phyloP scores from a whole-genome alignment of 23 tunicate species.

The Ciona savignyi region DNA sequence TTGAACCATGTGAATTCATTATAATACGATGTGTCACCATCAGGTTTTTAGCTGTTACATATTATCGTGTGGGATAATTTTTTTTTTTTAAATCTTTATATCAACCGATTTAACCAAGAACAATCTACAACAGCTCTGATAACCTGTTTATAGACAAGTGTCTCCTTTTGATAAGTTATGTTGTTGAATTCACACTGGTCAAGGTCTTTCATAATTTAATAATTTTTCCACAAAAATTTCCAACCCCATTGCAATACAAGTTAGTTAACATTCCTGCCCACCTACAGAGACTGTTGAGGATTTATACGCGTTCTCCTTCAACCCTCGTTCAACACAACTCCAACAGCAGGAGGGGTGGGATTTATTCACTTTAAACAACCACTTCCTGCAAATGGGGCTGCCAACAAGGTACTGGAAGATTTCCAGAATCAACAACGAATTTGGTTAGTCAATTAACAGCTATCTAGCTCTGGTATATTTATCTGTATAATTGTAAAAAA shows the following conservation, averaged over 20 bases:
- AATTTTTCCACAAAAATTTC: too few relatives aligned
- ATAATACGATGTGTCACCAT: too few relatives aligned
- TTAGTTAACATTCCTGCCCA: neutral
- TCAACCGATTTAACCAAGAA: too few relatives aligned
- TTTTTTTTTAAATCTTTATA: too few relatives aligned
- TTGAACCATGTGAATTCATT: too few relatives aligned
- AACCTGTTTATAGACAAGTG: neutral
- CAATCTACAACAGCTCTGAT: neutral
- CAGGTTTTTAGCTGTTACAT: too few relatives aligned
- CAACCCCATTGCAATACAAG: too few relatives aligned
- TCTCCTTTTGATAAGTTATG: neutral
- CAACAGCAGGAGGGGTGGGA: conserved; percentile 79
- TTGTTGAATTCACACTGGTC: too few relatives aligned
- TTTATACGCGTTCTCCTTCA: conserved; percentile 83
- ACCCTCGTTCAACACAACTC: conserved; percentile 54
- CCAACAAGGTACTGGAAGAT: conserved; percentile 78
- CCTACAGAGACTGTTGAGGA: conserved; percentile 49
- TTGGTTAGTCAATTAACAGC: conserved; percentile 34
- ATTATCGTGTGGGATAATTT: too few relatives aligned
- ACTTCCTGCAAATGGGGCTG: conserved; percentile 83
- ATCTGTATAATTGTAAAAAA: too few relatives aligned
- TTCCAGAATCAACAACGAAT: conserved; percentile 65
- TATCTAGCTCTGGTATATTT: too few relatives aligned
- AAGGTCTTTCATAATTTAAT: too few relatives aligned
- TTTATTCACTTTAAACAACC: conserved; percentile 54